Evolutionary conservation across 2,113 vertebrate species (phyloP), one percentile per base, ranked within the genome.

Genomic region (Cricetomys ansorgei): DNA sequence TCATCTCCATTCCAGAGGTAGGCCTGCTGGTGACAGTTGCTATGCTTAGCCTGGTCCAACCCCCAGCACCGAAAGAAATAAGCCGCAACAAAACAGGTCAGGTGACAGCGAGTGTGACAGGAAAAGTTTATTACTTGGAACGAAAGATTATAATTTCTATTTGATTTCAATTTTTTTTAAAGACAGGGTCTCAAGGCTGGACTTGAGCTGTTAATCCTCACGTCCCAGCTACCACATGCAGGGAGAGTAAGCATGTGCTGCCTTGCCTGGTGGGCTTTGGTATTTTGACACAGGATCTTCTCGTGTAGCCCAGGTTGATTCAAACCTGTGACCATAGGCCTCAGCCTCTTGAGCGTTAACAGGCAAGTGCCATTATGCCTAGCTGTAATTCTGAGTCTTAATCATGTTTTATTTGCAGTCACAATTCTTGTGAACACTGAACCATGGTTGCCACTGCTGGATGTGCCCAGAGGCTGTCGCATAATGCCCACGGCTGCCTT

Each of bases 1-100:
- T 99, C 57, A 89, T 98, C 16, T 96, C 75, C 9, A 55, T 98
- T 76, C 96, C 97, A 29, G 95, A 98, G 98, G 98, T 99, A 96
- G 69, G 97, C 29, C 77, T 7, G 7, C 69, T 64, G 79, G 3
- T 50, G 8, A 29, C 37, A 12, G n/a, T 64, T 67, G 12, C 45
- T 4, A 96, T 92, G 55, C 37, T 57, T 55, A 16, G 23, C 62
- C 27, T 25, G 48, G n/a, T n/a, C 17, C 48, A 43, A 5, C 65
- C 48, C 12, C 6, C 4, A 17, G 40, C 43, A 85, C 27, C 0
- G 15, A 70, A 15, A 64, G 16, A 50, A 73, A 31, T 48, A 29
- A 40, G 15, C 40, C 29, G 9, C 37, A 34, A 25, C n/a, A 13
- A 45, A 37, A 59, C 12, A 40, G 29, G 69, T 83, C 29, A 92